Evolutionary conservation across 2,797 vertebrate genomes (phyloP).

Genomic region (Melanotaenia pygmaea): DNA sequence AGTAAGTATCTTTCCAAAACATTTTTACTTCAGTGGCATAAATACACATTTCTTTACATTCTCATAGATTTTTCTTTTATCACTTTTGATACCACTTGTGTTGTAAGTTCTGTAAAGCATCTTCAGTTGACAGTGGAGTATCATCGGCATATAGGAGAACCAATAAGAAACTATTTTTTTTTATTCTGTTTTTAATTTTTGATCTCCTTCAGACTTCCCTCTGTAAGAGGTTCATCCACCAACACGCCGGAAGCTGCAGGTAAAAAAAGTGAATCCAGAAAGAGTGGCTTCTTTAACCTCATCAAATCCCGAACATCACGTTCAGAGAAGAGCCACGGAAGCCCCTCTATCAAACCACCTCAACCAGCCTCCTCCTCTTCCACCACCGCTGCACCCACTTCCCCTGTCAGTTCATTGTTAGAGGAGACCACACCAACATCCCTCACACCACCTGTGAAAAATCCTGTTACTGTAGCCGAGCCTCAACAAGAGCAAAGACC

Average conservation of each 20-base stretch:
- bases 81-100: background rate
- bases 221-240: slow-evolving; percentile 69
- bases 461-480: slow-evolving; percentile 31
- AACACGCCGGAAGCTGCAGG: slow-evolving; percentile 71
- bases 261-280: slow-evolving; percentile 91
- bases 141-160: background rate
- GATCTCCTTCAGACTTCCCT: slow-evolving; percentile 75
- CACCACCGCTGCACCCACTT: background rate
- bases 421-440: slow-evolving; percentile 75
- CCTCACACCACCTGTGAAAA: slow-evolving; percentile 60
- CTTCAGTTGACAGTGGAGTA: background rate
- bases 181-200: background rate
- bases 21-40: background rate
- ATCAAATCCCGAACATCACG: slow-evolving; percentile 89
- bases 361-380: background rate
- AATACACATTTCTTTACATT: background rate
- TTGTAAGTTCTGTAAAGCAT: background rate
- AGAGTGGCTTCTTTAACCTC: slow-evolving; percentile 92
- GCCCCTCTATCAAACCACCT: slow-evolving; percentile 43
- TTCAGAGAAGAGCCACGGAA: slow-evolving; percentile 85
- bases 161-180: background rate
- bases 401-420: slow-evolving; percentile 48
- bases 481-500: slow-evolving; percentile 47
- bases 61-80: background rate
- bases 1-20: slow-evolving; percentile 77